Percentiles rank a stretch among this genome's conserved stretches.
Conservation (phyloP, 2,888 invertebrate species). For the Campoplex nolae region DNA sequence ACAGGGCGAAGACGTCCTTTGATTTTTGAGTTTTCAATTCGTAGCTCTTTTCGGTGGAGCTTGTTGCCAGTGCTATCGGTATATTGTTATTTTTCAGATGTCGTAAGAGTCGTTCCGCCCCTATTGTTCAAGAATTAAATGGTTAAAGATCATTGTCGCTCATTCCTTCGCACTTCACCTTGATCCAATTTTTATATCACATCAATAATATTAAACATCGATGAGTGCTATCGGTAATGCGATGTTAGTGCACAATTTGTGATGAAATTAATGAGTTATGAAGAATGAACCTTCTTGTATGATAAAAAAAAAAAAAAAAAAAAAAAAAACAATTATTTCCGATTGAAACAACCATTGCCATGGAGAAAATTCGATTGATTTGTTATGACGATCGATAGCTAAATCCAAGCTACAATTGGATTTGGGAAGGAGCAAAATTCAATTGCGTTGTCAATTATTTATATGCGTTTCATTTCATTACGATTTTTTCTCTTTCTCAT, state of each 20-base stretch:
- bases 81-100: conserved; percentile 87
- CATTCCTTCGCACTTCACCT: neutral
- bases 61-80: conserved; percentile 90
- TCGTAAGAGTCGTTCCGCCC: conserved; percentile 87
- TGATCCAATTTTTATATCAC: neutral
- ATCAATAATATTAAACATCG: conserved; percentile 37
- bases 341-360: conserved; percentile 32
- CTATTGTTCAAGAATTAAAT: conserved; percentile 77
- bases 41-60: conserved; percentile 87
- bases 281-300: neutral
- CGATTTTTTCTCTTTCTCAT: neutral
- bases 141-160: neutral
- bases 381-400: neutral
- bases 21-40: conserved; percentile 86
- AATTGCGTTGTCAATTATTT: neutral
- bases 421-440: neutral
- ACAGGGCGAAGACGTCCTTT: conserved; percentile 85
- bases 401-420: neutral
- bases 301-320: neutral
- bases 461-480: neutral
- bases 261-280: conserved; percentile 19
- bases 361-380: conserved; percentile 13
- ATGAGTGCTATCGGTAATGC: conserved; percentile 58
- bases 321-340: conserved; percentile 7
- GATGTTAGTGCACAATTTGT: conserved; percentile 47